Percentiles rank a stretch among this genome's conserved stretches.
These are phyloP conservation scores for Typhlomys cinereus DNA, from an alignment of 2,113 vertebrate genomes.

Conservation along the genomic window DNA sequence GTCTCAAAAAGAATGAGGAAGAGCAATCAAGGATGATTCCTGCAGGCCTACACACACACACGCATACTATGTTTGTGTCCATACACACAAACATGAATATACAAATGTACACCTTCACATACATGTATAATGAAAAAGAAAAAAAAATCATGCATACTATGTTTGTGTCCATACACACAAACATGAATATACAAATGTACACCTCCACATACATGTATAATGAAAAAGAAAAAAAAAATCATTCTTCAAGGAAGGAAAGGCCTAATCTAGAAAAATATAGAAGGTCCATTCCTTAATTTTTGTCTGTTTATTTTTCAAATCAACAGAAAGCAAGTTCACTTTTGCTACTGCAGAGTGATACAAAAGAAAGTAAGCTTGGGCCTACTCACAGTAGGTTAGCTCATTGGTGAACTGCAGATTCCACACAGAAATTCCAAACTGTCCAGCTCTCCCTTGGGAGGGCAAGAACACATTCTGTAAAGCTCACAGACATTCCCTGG, in stretches of 20 bases:
- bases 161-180: too few species aligned
- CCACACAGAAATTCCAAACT: not conserved
- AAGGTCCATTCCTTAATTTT: not conserved
- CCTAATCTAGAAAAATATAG: not conserved
- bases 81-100: too few species aligned
- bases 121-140: too few species aligned
- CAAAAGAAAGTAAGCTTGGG: not conserved
- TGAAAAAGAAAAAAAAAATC: too few species aligned
- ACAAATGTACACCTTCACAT: too few species aligned
- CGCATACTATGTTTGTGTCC: too few species aligned
- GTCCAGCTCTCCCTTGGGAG: not conserved
- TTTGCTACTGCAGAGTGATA: not conserved
- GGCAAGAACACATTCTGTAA: not conserved
- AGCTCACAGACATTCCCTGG: not conserved
- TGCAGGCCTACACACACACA: too few species aligned
- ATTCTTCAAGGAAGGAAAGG: not conserved
- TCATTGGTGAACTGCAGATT: not conserved
- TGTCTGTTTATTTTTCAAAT: not conserved
- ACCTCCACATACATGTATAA: too few species aligned
- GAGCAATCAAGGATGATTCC: too few species aligned
- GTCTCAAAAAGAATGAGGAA: too few species aligned
- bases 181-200: too few species aligned
- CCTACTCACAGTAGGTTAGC: not conserved
- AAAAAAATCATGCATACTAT: too few species aligned
- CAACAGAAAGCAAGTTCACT: conserved; percentile 33